phyloP scores from a whole-genome alignment of 2,113 vertebrate species.

The Vulpes ferrilata region DNA sequence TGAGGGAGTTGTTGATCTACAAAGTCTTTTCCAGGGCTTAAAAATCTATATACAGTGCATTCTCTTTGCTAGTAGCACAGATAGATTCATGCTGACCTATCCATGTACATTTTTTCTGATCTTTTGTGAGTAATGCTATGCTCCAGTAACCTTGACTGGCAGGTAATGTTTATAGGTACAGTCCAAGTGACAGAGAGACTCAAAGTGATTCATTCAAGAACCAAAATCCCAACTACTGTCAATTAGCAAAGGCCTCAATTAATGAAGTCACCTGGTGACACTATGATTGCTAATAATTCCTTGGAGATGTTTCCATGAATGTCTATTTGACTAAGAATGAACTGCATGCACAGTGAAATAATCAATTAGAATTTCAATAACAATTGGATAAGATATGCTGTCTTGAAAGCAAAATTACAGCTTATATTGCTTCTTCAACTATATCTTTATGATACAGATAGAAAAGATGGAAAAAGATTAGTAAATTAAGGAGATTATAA shows the following conservation, averaged over 20 bases:
- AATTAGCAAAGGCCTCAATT: not conserved
- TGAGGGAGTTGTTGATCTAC: not conserved
- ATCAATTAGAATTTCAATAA: constrained; percentile 40
- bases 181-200: not conserved
- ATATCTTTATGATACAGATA: not conserved
- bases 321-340: constrained; percentile 22
- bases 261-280: not conserved
- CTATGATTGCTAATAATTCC: not conserved
- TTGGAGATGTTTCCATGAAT: not conserved
- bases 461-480: not conserved
- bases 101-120: not conserved
- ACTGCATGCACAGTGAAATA: not conserved
- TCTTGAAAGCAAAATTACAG: not conserved
- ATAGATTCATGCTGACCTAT: not conserved
- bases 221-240: not conserved
- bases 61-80: not conserved
- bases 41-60: not conserved
- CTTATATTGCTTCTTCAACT: not conserved
- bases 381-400: not conserved
- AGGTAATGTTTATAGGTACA: not conserved
- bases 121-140: not conserved
- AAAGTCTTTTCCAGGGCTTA: not conserved
- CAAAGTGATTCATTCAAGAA: not conserved
- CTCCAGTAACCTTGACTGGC: not conserved
- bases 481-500: not conserved